Evolutionary conservation across 2,113 vertebrate species (phyloP), one percentile per base, ranked within the genome.

Genomic region (Nesoenas mayeri): DNA sequence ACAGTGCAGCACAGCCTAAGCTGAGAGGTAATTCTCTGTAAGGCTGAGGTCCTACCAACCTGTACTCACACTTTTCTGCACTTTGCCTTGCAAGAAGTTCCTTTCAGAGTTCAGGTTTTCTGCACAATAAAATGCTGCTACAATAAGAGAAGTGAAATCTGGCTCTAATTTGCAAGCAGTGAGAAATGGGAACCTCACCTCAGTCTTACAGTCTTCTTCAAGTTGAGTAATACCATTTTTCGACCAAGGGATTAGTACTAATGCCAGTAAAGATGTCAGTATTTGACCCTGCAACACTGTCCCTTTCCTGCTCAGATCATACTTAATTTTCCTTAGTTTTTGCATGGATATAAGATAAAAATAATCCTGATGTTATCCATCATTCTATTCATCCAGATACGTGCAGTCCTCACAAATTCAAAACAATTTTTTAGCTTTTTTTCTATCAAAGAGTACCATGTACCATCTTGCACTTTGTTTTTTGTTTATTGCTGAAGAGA

Each of bases 401-500:
- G 25, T 3, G 10, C 10, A 38, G 29, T 65, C 38, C 77, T 84
- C 47, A 86, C 18, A 79, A 78, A 81, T 79, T 75, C 18, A 61
- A 44, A 87, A 58, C 36, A 60, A 29, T 32, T 84, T 83, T 72
- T 1, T 62, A 83, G 47, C 29, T 12, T 56, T 92, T 93, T 87
- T 84, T 71, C 48, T 94, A 93, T 77, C 78, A 38, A 69, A 71
- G 77, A 84, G 19, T 67, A 67, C 61, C 67, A 82, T 83, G 19
- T 67, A 67, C 61, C 67, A 80, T 79, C 72, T 74, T 57, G 74
- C 74, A 91, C 69, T 84, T 85, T 26, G 42, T 95, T 51, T 89
- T 93, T 79, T 91, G 66, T 40, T 82, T 73, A 81, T 62, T 78
- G 38, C 31, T 81, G 42, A 79, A 94, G 83, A 95, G 72, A 95